phyloP scores from a whole-genome alignment of 1,140 invertebrate species.

The Papilio machaon region DNA sequence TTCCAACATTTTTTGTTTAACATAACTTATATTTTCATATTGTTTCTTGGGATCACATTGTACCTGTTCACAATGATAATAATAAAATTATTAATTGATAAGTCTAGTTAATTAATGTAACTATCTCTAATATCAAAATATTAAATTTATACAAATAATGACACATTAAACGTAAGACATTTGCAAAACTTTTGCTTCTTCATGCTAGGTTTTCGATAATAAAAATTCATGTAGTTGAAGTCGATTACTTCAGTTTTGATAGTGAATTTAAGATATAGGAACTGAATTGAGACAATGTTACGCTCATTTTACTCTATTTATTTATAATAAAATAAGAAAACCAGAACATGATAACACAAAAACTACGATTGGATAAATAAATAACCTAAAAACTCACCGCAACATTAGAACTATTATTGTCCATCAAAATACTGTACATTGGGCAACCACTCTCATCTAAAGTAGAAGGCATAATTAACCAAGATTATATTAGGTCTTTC shows the following conservation, averaged over 20 bases:
- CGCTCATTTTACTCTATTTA: not conserved
- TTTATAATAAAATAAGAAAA: not conserved
- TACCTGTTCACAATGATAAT: constrained; percentile 1
- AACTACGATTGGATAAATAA: constrained; percentile 11
- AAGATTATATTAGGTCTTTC: constrained; percentile 2
- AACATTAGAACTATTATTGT: constrained; percentile 40
- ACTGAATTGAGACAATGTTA: not conserved
- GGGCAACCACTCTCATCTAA: constrained; percentile 52
- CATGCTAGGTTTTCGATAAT: not conserved
- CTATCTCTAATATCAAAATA: no score
- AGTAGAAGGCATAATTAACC: constrained; percentile 53
- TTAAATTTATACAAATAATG: no score
- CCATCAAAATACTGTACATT: not conserved
- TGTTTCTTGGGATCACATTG: constrained; percentile 11
- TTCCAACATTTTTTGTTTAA: constrained; percentile 7
- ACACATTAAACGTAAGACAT: not conserved
- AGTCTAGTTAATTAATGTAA: no score
- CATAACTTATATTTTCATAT: constrained; percentile 7
- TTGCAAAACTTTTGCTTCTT: not conserved
- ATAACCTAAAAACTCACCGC: constrained; percentile 61
- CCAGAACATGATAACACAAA: not conserved
- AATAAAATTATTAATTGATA: not conserved
- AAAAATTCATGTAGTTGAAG: not conserved
- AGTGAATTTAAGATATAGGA: not conserved
- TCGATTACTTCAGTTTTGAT: not conserved